Percentiles rank a stretch among this genome's conserved stretches.
These are phyloP conservation scores for Cotesia vestalis DNA, from an alignment of 1,140 invertebrate species.

Conservation along the genomic window DNA sequence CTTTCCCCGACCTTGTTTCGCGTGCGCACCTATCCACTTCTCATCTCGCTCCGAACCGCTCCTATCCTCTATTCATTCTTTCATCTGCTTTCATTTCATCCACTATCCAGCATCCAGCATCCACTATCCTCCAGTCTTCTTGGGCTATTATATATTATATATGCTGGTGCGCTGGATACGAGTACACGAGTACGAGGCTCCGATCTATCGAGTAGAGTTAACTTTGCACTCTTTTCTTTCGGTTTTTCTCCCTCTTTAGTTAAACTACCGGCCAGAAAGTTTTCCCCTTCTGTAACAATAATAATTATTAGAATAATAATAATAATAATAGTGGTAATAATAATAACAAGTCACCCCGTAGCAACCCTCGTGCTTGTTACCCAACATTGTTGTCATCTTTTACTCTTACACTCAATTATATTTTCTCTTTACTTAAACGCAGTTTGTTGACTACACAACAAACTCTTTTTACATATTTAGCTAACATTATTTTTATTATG, in stretches of 20 bases:
- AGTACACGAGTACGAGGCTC: too few species aligned
- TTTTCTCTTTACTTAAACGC: conserved; percentile 1
- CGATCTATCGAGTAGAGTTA: too few species aligned
- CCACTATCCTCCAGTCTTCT: too few species aligned
- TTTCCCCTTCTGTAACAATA: too few species aligned
- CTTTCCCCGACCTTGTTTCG: conserved; percentile 29
- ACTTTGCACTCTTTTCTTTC: not conserved
- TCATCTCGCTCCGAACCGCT: conserved; percentile 33
- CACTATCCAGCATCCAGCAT: conserved; percentile 15
- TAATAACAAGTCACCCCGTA: not conserved
- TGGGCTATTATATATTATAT: too few species aligned
- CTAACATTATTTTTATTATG: too few species aligned
- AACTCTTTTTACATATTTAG: too few species aligned
- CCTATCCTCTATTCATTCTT: conserved; percentile 34
- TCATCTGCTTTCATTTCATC: conserved; percentile 27
- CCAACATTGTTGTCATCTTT: conserved; percentile 16
- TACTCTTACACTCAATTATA: not conserved
- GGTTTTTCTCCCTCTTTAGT: not conserved
- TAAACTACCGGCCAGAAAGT: too few species aligned
- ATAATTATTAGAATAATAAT: too few species aligned
- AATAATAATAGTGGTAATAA: not conserved
- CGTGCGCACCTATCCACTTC: conserved; percentile 35
- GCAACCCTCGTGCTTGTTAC: not conserved
- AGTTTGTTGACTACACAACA: not conserved
- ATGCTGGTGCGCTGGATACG: too few species aligned